A percentile compares a stretch with the other conserved stretches of the same genome.
Evolutionary conservation across 1,140 invertebrate species (phyloP).

Genomic region (Penaeus indicus): DNA sequence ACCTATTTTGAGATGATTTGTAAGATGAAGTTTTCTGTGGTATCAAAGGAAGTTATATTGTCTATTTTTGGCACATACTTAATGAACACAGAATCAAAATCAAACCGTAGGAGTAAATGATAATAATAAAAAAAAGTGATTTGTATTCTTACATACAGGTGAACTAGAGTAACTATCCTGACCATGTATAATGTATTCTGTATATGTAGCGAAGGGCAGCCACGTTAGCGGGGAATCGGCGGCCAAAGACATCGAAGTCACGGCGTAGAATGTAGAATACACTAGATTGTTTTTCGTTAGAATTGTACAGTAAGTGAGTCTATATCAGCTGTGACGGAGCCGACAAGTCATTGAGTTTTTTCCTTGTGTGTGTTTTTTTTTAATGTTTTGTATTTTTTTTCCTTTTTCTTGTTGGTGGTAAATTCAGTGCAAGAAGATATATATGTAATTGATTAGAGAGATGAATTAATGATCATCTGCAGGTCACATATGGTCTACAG

Average conservation of each 20-base stretch:
- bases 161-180: slow-evolving; percentile 1
- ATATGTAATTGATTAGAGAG: too few relatives aligned
- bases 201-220: slow-evolving; percentile 37
- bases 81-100: slow-evolving; percentile 50
- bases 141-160: slow-evolving; percentile 38
- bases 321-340: background rate
- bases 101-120: slow-evolving; percentile 35
- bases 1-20: slow-evolving; percentile 39
- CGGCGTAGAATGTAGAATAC: background rate
- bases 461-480: too few relatives aligned
- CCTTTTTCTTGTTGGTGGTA: too few relatives aligned
- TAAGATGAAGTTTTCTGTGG: slow-evolving; percentile 27
- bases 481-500: too few relatives aligned
- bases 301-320: slow-evolving; percentile 28
- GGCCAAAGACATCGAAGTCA: slow-evolving; percentile 38
- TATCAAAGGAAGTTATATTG: slow-evolving; percentile 42
- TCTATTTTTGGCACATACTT: slow-evolving; percentile 54
- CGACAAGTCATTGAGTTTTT: background rate
- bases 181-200: slow-evolving; percentile 45
- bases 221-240: slow-evolving; percentile 14
- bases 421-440: too few relatives aligned
- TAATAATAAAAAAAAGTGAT: slow-evolving; percentile 10
- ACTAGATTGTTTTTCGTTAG: slow-evolving; percentile 38
- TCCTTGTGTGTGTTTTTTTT: background rate
- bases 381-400: too few relatives aligned